Base-by-base conservation (phyloP, 2,113 vertebrate species). In the Pholis gunnellus region DNA sequence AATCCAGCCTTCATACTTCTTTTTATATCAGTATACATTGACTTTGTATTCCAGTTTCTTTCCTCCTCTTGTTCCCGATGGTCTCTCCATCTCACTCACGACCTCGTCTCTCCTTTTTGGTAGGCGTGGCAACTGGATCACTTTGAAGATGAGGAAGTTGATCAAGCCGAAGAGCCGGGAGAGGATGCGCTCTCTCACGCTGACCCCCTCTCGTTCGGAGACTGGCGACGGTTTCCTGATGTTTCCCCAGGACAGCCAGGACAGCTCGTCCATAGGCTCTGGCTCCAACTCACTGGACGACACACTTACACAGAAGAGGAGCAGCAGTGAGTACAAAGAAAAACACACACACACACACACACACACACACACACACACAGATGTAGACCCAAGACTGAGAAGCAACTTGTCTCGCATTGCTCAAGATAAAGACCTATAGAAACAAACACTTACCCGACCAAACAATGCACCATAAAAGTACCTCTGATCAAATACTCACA, bases 51-150 rank as follows among this genome's bases (percentile, higher is more conserved):
- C 5, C 0, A 0, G 34, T 57, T 61, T 9, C 3, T 27, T 14
- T 9, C 5, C 7, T 66, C 56, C 56, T 50, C 17, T 17, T 50
- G 2, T 42, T 72, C 17, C n/a, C 29, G 4, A 50, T n/a, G 25
- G 22, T 31, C 10, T 67, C 10, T 31, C 11, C 44, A 68, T 67
- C 34, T 75, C 20, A 4, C 10, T 29, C 29, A 48, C 9, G n/a
- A 20, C 17, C 38, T 78, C 4, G 2, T 57, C 8, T 18, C 14
- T 73, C 42, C 6, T 36, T 46, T 54, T 27, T 57, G n/a, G 15
- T 87, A 99, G 98, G 88, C 97, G 98, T 76, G 97, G 97, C 69
- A 99, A 99, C 95, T 99, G 98, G 98, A 99, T 99, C 94, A 96
- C 98, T 18, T 92, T 98, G 90, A 99, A 99, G 95, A 99, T 99